Percentiles rank a stretch among this genome's conserved stretches.
These are phyloP conservation scores for Neolamprologus fasciatus DNA, from an alignment of 2,113 vertebrate genomes.

Conservation along the genomic window DNA sequence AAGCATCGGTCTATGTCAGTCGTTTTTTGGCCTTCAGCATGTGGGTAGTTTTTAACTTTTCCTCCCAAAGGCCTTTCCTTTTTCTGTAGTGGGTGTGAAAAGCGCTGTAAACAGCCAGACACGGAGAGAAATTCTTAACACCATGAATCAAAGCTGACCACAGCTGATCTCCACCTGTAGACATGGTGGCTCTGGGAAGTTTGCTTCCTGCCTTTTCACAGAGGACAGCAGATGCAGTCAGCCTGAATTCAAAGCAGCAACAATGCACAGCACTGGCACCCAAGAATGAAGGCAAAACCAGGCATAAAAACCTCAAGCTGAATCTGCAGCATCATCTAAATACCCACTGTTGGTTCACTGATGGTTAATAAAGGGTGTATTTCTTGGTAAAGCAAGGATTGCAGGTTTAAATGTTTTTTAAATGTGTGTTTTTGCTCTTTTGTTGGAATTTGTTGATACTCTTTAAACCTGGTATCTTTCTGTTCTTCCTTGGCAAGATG, in stretches of 20 bases:
- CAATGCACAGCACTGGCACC: not conserved
- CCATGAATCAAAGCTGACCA: not conserved
- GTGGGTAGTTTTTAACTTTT: not conserved
- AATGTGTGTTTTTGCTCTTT: not conserved
- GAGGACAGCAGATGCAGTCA: not conserved
- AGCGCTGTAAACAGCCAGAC: not conserved
- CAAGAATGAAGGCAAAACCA: not conserved
- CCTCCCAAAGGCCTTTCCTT: not conserved
- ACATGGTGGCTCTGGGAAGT: not conserved
- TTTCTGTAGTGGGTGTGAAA: not conserved
- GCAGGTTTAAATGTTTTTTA: not conserved
- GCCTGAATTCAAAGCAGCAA: not conserved
- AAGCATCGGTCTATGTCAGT: not conserved
- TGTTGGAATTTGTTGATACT: not conserved
- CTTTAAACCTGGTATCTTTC: not conserved
- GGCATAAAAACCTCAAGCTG: not conserved
- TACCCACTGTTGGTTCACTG: not conserved
- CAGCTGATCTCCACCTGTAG: not conserved
- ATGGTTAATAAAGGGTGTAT: not conserved
- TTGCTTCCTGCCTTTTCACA: not conserved
- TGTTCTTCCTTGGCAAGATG: not conserved
- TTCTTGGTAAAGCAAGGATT: not conserved
- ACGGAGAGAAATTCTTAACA: not conserved
- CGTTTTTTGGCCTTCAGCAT: not conserved
- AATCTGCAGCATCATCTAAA: not conserved